Base-by-base conservation (phyloP, 1,140 invertebrate genomes). In the Harpegnathos saltator region DNA sequence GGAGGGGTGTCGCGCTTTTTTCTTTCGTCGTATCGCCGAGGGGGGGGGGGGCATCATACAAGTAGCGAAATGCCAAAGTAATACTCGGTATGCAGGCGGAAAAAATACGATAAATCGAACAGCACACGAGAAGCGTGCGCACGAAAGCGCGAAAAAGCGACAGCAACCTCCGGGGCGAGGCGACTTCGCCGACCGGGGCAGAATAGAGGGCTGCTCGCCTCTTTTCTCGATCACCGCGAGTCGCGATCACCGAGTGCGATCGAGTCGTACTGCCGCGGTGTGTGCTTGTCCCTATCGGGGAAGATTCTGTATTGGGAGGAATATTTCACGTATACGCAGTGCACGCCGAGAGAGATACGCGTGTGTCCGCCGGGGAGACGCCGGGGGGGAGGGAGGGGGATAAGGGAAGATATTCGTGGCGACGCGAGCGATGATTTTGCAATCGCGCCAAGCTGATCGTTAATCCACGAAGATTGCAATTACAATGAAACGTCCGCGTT, bases 51-150 rank as follows among this genome's bases (percentile, higher is more conserved):
- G 66, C 52, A 54, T 82, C 33, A 26, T 73, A 52, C 66, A 52
- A 75, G 62, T 29, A 63, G 50, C 62, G 19, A 82, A 75, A 83
- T 62, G 15, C 54, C 62, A 59, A 80, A 84, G 38, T 73, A 82
- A 83, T 72, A 48, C 38, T 73, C n/a, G 24, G 48, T 33, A 58
- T 24, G 71, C 80, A 83, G 56, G 71, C 52, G 24, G 83, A 54
- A 73, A 54, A 73, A 82, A 26, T 15, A 15, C 14, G 59, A 82
- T 82, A 82, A 82, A 73, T 73, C 62, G 19, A 65, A 38, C 17
- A 50, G 22, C 33, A 29, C 22, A 11, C 38, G 38, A 9, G n/a
- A n/a, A n/a, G n/a, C n/a, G n/a, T 68, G 48, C 33, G 44, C 29
- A 61, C 56, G 58, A 54, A 74, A 38, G 44, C 29, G 14, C 4